Evolutionary conservation across 1,140 invertebrate genomes (phyloP), one percentile per base, ranked within the genome.

Genomic region (Zaprionus tsacasi): DNA sequence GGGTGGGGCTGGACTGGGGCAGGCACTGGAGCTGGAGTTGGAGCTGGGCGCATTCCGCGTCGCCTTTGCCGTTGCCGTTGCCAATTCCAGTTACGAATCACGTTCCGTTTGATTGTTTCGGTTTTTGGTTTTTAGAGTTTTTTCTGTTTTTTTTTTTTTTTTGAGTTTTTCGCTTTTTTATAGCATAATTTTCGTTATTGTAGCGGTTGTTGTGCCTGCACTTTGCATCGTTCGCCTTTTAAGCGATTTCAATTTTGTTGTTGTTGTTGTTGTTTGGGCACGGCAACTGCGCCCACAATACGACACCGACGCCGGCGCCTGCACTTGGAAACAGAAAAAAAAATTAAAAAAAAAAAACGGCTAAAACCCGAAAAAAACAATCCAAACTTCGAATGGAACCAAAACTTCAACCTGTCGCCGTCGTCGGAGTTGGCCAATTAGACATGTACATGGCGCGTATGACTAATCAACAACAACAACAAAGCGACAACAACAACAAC

Each of bases 221-320:
- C 79, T 86, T 87, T 86, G 82, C 79, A 78, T 48, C 58, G 52
- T 67, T 67, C 27, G 48, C 61, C 33, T 52, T 63, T 35, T 38
- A 52, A 54, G 50, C 61, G 21, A 15, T 27, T 57, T 35, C 12
- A 45, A 21, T 17, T n/a, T n/a, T n/a, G n/a, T n/a, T n/a, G n/a
- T n/a, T 50, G 48, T 10, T 54, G 56, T 36, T 56, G 50, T 78
- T 70, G 50, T 71, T 67, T 63, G 82, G 82, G 82, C 81, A 87
- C 78, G 82, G 82, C 79, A 65, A 87, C 71, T 87, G 82, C 76
- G 79, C 82, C 82, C 82, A 64, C 65, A 87, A 78, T 54, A 43
- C 58, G 78, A 71, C 54, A 67, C 65, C 75, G 63, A 35, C 52
- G 63, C 54, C 45, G 76, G 76, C 72, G 82, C 77, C 82, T 79